Conservation (phyloP, 2,888 invertebrate species). For the Reticulitermes lucifugus region DNA sequence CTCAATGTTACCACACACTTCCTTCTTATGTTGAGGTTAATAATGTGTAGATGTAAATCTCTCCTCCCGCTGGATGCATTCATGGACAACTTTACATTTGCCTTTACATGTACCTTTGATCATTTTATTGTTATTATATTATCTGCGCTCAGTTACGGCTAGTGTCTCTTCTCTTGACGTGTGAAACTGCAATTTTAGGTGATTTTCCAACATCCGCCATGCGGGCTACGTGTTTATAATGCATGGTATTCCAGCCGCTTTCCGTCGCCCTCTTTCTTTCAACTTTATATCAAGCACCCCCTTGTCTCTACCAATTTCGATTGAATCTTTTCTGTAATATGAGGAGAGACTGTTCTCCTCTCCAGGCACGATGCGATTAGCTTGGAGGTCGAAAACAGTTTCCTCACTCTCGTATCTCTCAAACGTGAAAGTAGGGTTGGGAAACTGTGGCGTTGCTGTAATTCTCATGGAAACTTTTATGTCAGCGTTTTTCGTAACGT, state of each 20-base stretch:
- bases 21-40: too few relatives aligned
- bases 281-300: background rate
- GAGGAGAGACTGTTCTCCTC: conserved; percentile 10
- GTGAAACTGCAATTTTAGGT: too few relatives aligned
- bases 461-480: background rate
- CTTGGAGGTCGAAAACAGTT: background rate
- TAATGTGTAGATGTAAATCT: too few relatives aligned
- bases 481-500: background rate
- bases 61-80: too few relatives aligned
- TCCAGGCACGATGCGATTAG: conserved; percentile 17
- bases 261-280: background rate
- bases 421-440: background rate
- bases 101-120: too few relatives aligned
- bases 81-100: too few relatives aligned
- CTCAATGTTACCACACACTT: too few relatives aligned
- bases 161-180: too few relatives aligned
- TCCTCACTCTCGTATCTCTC: background rate
- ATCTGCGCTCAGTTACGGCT: too few relatives aligned
- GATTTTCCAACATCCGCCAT: too few relatives aligned
- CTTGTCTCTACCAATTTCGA: conserved; percentile 29
- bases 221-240: background rate
- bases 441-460: background rate
- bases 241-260: background rate
- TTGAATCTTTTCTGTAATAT: conserved; percentile 18
- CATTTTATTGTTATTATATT: too few relatives aligned